Base-by-base conservation (phyloP, 2,113 vertebrate species). In the Cettia cetti region DNA sequence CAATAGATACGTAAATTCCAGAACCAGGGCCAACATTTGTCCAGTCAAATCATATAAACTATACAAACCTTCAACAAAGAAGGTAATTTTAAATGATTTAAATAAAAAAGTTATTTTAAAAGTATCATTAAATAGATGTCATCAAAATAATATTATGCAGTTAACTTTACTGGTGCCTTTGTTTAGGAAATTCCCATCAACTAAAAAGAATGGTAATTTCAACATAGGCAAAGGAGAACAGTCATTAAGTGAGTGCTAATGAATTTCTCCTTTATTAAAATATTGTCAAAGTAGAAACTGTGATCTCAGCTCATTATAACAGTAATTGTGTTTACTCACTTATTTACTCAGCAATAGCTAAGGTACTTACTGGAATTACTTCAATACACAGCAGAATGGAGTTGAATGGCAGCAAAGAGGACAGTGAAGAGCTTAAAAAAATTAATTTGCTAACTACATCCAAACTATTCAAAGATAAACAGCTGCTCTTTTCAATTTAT, bases 211-310 rank as follows among this genome's bases (percentile, higher is more conserved):
- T n/a, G 3, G 28, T 39, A 66, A 27, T 82, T 89, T 94, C 63
- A 82, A 44, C 50, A 77, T 2, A 31, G 26, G 35, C 45, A 54
- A 65, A 78, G 24, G 16, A 88, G 44, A 94, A 63, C 20, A 65
- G 39, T 77, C 57, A 47, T 95, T 94, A 75, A 89, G 49, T 45
- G 50, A 74, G 23, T 35, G 35, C 37, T 95, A 97, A 94, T 85
- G 33, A 94, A 91, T 90, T 86, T 89, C n/a, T 83, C 44, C 69
- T 88, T 93, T 94, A 90, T 88, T 90, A 95, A 95, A 94, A 70
- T 77, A 91, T 79, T 94, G 87, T 94, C 50, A 91, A 71, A 66
- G 27, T 74, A 86, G 78, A 81, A 97, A 76, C 78, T 83, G 57
- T 72, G 33, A 74, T 85, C 82, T 61, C 76, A 90, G 30, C 49